Base-by-base conservation (phyloP, 2,888 invertebrate species). In the Amblyjoppa proteus region DNA sequence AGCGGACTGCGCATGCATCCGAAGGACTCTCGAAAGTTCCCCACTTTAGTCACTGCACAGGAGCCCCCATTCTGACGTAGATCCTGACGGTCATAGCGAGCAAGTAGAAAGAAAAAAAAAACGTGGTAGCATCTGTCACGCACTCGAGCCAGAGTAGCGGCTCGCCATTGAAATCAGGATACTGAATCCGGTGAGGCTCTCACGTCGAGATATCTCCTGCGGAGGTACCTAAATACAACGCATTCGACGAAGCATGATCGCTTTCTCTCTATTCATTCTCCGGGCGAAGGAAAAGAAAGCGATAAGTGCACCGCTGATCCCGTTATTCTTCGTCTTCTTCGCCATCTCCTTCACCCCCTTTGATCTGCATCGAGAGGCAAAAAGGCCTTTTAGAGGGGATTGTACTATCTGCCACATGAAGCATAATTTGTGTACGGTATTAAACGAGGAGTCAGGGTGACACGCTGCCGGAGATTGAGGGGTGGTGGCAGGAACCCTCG, bases 81-180 rank as follows among this genome's bases (percentile, higher is more conserved):
- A 70, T 58, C 56, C 68, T 56, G 75, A 69, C 49, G 34, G 49
- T 64, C 4, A 49, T 49, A 3, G 45, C 71, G 31, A 71, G 25
- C 7, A 81, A 28, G 13, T 28, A 31, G n/a, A 51, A 75, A 68
- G 70, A 77, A 16, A 71, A 74, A 49, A 75, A 53, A 68, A 28
- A 20, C 56, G 20, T 74, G 45, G 61, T 34, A 69, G 74, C 79
- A 83, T 83, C 83, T 83, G 83, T 79, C 64, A 25, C 68, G 77
- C 34, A 66, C 49, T 66, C 79, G 38, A 73, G 58, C 38, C 25
- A 61, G 68, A 73, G 49, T 53, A 73, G 79, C 58, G 79, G 20
- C 34, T 34, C 11, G 68, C 68, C 74, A 79, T 75, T 74, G 69
- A 74, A 82, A 79, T 84, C 79, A 53, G 69, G 74, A 69, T 74